A percentile compares a stretch with the other conserved stretches of the same genome.
Evolutionary conservation across 2,113 vertebrate species (phyloP).

Genomic region (Solenodon paradoxus): DNA sequence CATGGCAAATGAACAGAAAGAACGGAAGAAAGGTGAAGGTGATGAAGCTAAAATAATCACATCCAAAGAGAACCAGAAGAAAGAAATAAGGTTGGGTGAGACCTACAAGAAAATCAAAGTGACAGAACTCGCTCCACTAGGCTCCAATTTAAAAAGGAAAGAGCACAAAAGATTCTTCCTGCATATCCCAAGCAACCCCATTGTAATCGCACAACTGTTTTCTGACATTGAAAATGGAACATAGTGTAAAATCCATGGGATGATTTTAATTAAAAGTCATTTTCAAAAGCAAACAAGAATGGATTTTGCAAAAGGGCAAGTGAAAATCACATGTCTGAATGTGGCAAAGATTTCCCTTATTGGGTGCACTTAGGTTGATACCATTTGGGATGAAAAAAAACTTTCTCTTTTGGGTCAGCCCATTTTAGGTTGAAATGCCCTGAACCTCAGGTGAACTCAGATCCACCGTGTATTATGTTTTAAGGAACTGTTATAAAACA

Average conservation of each 20-base stretch:
- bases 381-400: conserved; percentile 9
- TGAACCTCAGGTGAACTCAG: conserved; percentile 54
- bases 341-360: background rate
- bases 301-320: conserved; percentile 68
- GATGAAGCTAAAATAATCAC: conserved; percentile 17
- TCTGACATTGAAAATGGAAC: conserved; percentile 42
- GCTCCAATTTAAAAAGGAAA: conserved; percentile 40
- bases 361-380: background rate
- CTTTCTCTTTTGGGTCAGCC: too few relatives aligned
- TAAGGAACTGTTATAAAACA: background rate
- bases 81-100: background rate
- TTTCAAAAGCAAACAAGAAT: conserved; percentile 67
- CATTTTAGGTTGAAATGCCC: background rate
- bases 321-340: conserved; percentile 36
- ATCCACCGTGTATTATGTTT: background rate
- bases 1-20: background rate
- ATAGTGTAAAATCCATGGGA: conserved; percentile 37
- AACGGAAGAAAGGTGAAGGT: background rate
- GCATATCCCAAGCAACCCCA: background rate
- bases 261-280: conserved; percentile 70
- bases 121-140: background rate
- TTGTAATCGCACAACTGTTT: conserved; percentile 20
- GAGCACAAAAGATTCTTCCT: background rate
- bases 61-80: background rate
- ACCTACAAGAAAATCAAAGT: conserved; percentile 38